Percentiles rank a stretch among this genome's conserved stretches.
Conservation (phyloP, 2,113 vertebrate species). For the Atrichornis clamosus region DNA sequence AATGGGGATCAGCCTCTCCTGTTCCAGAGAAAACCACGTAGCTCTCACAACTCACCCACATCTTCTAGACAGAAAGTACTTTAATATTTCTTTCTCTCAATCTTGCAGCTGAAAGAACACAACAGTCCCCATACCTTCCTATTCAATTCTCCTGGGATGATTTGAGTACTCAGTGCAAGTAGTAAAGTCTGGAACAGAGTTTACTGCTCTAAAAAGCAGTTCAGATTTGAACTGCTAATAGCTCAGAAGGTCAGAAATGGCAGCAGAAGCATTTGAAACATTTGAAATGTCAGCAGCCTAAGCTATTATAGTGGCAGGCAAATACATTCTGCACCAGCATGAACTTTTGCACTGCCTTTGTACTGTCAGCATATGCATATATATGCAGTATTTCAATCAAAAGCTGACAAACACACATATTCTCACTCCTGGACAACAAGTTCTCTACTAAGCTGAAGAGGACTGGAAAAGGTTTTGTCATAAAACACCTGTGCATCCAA, state of each 20-base stretch:
- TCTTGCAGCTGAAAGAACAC: neutral
- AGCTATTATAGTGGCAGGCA: neutral
- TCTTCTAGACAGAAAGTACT: neutral
- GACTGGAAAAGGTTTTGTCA: neutral
- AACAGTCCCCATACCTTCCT: neutral
- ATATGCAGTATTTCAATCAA: neutral
- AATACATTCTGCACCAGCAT: neutral
- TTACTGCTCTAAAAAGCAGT: neutral
- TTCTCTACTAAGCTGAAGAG: neutral
- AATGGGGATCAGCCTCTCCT: neutral
- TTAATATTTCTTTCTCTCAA: neutral
- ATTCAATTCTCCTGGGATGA: neutral
- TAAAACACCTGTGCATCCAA: neutral
- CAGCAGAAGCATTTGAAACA: conserved; percentile 16
- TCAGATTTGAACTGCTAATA: neutral
- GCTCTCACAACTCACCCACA: neutral
- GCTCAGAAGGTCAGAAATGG: neutral
- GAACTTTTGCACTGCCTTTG: neutral
- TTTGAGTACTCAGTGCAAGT: neutral
- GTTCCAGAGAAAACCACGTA: neutral
- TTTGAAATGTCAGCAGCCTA: conserved; percentile 28
- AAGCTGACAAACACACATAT: neutral
- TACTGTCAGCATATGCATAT: neutral
- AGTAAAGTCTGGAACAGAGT: neutral
- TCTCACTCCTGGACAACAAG: neutral